A percentile compares a stretch with the other conserved stretches of the same genome.
Evolutionary conservation across 2,113 vertebrate species (phyloP).

Genomic region (Calyptomena viridis): DNA sequence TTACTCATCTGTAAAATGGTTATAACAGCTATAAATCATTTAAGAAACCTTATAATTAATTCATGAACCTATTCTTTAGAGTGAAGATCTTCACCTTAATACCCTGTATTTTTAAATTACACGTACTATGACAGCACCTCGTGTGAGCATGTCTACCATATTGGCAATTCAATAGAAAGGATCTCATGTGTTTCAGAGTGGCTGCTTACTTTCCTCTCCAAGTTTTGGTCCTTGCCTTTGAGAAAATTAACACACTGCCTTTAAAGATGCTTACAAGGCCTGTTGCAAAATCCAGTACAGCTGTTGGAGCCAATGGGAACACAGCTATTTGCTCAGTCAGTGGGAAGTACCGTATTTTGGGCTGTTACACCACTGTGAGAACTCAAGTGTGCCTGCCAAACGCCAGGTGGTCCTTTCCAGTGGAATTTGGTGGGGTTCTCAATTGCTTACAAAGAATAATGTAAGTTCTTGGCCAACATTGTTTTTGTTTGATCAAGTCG

Average conservation of each 20-base stretch:
- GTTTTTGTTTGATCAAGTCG: background rate
- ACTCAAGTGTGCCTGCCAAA: background rate
- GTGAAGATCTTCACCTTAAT: background rate
- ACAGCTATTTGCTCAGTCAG: background rate
- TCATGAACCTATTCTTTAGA: background rate
- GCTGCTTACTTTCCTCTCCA: background rate
- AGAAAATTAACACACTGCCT: background rate
- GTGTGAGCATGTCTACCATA: background rate
- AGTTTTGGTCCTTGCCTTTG: background rate
- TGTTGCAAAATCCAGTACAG: background rate
- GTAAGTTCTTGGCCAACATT: background rate
- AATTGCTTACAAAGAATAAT: background rate
- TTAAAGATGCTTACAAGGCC: background rate
- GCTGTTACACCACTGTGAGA: rapidly evolving
- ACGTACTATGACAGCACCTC: background rate
- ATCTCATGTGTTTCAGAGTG: background rate
- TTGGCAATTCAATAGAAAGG: background rate
- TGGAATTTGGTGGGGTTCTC: background rate
- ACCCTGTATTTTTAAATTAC: background rate
- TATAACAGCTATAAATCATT: slow-evolving; percentile 17
- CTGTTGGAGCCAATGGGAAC: background rate
- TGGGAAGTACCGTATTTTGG: background rate
- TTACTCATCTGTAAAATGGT: slow-evolving; percentile 3
- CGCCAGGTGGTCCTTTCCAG: background rate
- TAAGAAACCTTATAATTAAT: background rate